Conservation (phyloP, 2,888 invertebrate species). For the Pristionchus maxplancki region DNA sequence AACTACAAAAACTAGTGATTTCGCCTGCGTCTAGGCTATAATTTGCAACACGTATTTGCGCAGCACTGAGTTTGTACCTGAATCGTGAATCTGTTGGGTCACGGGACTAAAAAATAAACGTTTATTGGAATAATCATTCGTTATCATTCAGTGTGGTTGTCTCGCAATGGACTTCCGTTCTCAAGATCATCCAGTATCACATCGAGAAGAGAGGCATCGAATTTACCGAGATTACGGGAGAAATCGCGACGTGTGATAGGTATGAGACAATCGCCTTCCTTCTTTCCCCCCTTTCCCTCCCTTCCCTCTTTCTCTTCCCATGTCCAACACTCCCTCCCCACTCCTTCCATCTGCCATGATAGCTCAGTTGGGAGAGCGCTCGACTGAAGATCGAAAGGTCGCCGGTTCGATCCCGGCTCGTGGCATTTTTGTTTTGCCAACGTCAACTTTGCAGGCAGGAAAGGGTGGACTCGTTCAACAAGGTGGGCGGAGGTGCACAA, state of each 20-base stretch:
- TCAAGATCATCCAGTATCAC: conserved; percentile 85
- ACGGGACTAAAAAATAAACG: neutral
- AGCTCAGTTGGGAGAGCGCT: conserved; percentile 77
- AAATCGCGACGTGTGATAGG: conserved; percentile 80
- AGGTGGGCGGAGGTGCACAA: conserved; percentile 81
- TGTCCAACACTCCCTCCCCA: neutral
- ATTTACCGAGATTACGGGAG: conserved; percentile 86
- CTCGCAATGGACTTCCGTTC: conserved; percentile 92
- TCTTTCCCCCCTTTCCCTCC: neutral
- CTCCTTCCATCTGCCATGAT: conserved; percentile 55
- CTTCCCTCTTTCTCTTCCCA: neutral
- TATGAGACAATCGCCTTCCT: neutral
- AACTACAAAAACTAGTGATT: neutral
- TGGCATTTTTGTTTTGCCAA: conserved; percentile 56
- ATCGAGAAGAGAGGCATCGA: conserved; percentile 78
- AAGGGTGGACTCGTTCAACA: conserved; percentile 85
- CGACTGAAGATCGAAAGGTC: conserved; percentile 77
- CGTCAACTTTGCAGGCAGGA: conserved; percentile 61
- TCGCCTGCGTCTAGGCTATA: neutral
- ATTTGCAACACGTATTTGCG: neutral
- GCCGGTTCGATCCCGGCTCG: conserved; percentile 76
- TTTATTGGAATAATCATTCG: neutral
- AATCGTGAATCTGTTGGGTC: neutral
- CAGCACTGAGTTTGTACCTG: neutral
- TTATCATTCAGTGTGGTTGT: conserved; percentile 83